Base-by-base conservation (phyloP, 1,140 invertebrate genomes). In the Ruditapes philippinarum region DNA sequence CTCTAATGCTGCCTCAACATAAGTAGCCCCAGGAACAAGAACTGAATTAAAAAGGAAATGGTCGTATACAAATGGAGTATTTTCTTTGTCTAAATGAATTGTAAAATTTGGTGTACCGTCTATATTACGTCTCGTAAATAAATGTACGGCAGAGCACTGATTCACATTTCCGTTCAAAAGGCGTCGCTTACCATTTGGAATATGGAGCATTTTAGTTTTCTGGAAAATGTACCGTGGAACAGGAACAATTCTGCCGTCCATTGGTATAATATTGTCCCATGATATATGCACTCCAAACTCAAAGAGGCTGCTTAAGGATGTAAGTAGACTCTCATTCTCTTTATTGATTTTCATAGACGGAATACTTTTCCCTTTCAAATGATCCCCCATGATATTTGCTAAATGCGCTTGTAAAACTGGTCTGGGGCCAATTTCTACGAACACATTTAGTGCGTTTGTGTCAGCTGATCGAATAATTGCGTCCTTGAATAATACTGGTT, bases 281-380 rank as follows among this genome's bases (percentile, higher is more conserved):
- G 17, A 14, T 31, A 74, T 54, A 65, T 86, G 42, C 2, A 89
- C 19, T 19, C 90, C 91, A 31, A 79, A 76, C 62, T 70, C 36
- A 42, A 73, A 90, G 0, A 88, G n/a, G 25, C 74, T 79, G 1
- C 54, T 79, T 17, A 92, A 38, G 0, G 87, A 80, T 25, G 68
- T 11, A 11, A 54, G 25, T 19, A 90, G 31, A 36, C 45, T 80
- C 2, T 33, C 2, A 11, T 45, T 57, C 78, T 92, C 91, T 0
- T 86, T 76, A 2, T 91, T 82, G 49, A 87, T 82, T 42, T 90
- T 90, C 91, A 93, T 91, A 31, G 93, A 93, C 2, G 90, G 74
- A 9, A 93, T 33, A 33, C 49, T 38, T 28, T 84, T 22, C 4
- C 76, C 81, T 14, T 91, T 62, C 91, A 31, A 91, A 89, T 62